Percentiles rank a stretch among this genome's conserved stretches.
Evolutionary conservation across 2,797 vertebrate genomes (phyloP).

Genomic region (Rhincodon typus): DNA sequence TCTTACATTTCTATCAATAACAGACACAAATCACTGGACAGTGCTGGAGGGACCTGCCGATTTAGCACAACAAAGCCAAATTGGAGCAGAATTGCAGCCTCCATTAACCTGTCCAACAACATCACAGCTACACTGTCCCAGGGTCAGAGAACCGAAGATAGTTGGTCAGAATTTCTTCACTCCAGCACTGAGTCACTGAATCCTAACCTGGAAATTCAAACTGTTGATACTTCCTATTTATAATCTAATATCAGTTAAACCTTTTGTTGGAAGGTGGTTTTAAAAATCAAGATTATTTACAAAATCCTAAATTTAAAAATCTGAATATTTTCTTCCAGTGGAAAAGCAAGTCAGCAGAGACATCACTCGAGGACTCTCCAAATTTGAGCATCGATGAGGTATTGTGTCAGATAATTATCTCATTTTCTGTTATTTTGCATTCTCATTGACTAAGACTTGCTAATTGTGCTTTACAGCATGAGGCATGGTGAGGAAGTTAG

Average conservation of each 20-base stretch:
- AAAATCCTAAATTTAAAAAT: neutral
- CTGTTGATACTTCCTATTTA: neutral
- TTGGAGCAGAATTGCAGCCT: neutral
- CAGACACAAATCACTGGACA: no score
- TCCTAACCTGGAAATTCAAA: neutral
- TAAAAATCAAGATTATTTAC: neutral
- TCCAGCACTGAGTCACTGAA: neutral
- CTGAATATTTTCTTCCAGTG: neutral
- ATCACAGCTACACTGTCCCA: neutral
- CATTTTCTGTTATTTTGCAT: no score
- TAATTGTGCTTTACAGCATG: no score
- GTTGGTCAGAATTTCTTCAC: neutral
- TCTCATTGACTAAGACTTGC: no score
- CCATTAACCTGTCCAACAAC: neutral
- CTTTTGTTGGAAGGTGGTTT: neutral
- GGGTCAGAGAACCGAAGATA: neutral
- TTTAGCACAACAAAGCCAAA: neutral
- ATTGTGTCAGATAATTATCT: no score
- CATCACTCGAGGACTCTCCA: neutral
- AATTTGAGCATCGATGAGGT: no score
- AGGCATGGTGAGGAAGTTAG: no score
- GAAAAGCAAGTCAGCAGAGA: neutral
- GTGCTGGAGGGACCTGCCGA: neutral
- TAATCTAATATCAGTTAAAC: neutral
- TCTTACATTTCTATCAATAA: neutral